phyloP scores from a whole-genome alignment of 2,113 vertebrate species.

The Varanus komodoensis region DNA sequence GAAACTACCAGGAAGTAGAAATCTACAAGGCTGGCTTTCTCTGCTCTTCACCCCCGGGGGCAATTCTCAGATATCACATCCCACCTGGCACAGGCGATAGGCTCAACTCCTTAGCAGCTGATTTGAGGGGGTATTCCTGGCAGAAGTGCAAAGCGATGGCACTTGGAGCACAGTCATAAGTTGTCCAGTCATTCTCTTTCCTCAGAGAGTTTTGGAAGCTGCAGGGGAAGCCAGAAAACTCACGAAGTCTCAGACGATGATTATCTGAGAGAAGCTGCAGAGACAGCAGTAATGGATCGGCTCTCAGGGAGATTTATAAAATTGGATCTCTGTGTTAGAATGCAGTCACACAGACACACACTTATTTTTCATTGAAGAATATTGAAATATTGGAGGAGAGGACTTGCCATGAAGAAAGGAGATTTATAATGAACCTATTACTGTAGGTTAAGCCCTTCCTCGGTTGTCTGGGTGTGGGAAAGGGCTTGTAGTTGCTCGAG shows the following conservation, averaged over 20 bases:
- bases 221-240: neutral
- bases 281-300: too few relatives aligned
- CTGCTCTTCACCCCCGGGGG: too few relatives aligned
- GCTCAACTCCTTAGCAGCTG: neutral
- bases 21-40: too few relatives aligned
- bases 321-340: too few relatives aligned
- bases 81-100: neutral
- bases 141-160: neutral
- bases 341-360: too few relatives aligned
- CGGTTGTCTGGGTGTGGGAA: neutral
- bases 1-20: neutral
- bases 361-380: too few relatives aligned
- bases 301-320: too few relatives aligned
- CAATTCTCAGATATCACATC: fast-evolving
- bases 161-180: neutral
- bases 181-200: neutral
- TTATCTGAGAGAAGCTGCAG: neutral
- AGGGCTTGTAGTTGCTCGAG: neutral
- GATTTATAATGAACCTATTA: too few relatives aligned
- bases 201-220: neutral
- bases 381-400: too few relatives aligned
- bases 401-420: too few relatives aligned
- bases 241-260: neutral
- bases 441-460: neutral
- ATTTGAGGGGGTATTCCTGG: neutral